Evolutionary conservation across 2,888 invertebrate species (phyloP).

Genomic region (Peribatodes rhomboidaria): DNA sequence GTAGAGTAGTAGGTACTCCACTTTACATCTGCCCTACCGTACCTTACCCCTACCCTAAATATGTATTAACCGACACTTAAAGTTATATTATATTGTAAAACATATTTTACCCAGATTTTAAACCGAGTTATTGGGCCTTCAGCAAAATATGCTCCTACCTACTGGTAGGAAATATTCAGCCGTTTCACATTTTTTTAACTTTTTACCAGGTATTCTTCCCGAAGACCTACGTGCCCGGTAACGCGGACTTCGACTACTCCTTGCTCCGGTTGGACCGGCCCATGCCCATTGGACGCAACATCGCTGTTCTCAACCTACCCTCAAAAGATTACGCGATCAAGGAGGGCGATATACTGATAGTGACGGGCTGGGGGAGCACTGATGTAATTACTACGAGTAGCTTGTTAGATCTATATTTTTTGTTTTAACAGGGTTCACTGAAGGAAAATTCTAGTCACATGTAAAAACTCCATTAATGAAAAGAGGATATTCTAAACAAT

Average conservation of each 20-base stretch:
- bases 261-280: constrained; percentile 75
- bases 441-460: too few species aligned
- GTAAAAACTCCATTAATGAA: too few species aligned
- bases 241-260: constrained; percentile 75
- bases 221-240: constrained; percentile 66
- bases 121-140: too few species aligned
- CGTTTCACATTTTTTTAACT: not conserved
- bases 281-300: constrained; percentile 78
- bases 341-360: constrained; percentile 73
- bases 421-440: too few species aligned
- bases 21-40: too few species aligned
- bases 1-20: too few species aligned
- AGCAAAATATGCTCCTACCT: not conserved
- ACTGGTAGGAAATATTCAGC: too few species aligned
- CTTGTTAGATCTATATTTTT: not conserved
- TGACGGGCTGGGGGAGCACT: constrained; percentile 81
- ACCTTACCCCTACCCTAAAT: too few species aligned
- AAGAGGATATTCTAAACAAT: too few species aligned
- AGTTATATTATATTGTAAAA: too few species aligned
- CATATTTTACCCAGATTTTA: too few species aligned
- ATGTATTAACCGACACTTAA: too few species aligned
- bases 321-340: constrained; percentile 69
- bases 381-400: constrained; percentile 61
- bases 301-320: constrained; percentile 78
- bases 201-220: constrained; percentile 76